Conservation (phyloP, 2,797 vertebrate species). For the Ciconia nigra region DNA sequence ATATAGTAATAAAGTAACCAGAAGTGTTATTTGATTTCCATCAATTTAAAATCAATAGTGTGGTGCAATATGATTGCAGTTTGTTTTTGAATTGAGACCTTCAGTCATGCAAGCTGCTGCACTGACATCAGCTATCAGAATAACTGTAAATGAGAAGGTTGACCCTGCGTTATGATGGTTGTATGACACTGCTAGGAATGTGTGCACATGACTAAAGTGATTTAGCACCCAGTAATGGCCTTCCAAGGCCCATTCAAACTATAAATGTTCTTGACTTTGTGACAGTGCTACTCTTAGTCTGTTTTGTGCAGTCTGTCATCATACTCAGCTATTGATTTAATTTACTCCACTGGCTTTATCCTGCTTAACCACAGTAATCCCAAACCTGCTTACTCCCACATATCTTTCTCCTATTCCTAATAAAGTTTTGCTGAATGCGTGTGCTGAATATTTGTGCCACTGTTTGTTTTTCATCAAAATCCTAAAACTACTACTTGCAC, state of each 20-base stretch:
- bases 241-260: neutral
- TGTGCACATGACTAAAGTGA: neutral
- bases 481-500: neutral
- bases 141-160: neutral
- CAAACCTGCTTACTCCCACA: neutral
- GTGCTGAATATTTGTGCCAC: neutral
- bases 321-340: conserved; percentile 34
- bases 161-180: neutral
- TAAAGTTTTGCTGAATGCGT: neutral
- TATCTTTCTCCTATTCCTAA: neutral
- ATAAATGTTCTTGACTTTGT: neutral
- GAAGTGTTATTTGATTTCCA: neutral
- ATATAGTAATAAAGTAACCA: neutral
- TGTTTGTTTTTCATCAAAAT: neutral
- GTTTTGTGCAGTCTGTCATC: neutral
- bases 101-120: neutral
- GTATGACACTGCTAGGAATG: neutral
- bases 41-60: neutral
- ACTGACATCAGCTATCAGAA: neutral
- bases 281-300: neutral
- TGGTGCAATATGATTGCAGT: neutral
- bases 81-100: neutral
- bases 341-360: conserved; percentile 23
- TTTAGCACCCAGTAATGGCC: neutral
- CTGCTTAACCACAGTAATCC: conserved; percentile 29